phyloP scores from a whole-genome alignment of 2,888 invertebrate species.

The Scaptomyza reducta region DNA sequence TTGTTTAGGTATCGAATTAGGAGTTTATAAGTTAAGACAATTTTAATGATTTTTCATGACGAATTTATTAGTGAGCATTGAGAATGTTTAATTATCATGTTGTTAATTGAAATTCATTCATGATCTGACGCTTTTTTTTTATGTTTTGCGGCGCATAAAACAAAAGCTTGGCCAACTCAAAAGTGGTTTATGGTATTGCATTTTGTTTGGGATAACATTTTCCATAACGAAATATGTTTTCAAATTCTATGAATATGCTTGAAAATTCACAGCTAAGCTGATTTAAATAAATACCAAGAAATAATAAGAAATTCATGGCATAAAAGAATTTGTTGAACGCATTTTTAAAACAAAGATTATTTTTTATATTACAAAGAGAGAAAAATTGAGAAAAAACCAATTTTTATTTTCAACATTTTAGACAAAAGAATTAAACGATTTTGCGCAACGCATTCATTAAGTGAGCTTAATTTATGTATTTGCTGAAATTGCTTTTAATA shows the following conservation, averaged over 20 bases:
- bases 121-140: conserved; percentile 13
- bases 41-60: conserved; percentile 55
- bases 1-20: conserved; percentile 12
- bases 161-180: neutral
- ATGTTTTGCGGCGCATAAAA: conserved; percentile 9
- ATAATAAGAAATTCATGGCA: neutral
- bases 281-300: neutral
- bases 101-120: conserved; percentile 38
- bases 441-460: conserved; percentile 8
- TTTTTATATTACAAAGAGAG: neutral
- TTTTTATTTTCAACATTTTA: too few relatives aligned
- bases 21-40: conserved; percentile 36
- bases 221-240: neutral
- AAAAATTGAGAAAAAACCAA: too few relatives aligned
- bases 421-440: neutral
- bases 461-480: conserved; percentile 31
- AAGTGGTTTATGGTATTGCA: too few relatives aligned
- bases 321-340: too few relatives aligned
- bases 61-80: conserved; percentile 68
- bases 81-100: conserved; percentile 59
- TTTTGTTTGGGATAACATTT: neutral
- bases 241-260: too few relatives aligned
- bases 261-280: too few relatives aligned
- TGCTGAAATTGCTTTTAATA: conserved; percentile 23
- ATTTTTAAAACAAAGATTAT: neutral